Evolutionary conservation across 2,113 vertebrate genomes (phyloP).

Genomic region (Myotis yumanensis): DNA sequence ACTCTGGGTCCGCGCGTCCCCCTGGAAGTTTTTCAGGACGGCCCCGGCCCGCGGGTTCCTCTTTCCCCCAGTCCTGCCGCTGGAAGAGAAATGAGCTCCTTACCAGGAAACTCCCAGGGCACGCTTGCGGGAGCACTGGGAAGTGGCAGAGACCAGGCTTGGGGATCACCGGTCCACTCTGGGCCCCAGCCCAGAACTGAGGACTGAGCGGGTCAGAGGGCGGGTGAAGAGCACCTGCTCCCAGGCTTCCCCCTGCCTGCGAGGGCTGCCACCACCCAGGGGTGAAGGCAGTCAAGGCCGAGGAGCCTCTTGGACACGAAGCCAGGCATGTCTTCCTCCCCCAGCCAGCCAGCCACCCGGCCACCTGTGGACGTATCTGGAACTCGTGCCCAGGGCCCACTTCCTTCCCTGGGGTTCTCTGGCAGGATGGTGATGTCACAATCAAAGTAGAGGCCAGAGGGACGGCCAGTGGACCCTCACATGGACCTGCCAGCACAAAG

Average conservation of each 20-base stretch:
- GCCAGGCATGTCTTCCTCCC: background rate
- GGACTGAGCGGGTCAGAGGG: background rate
- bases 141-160: background rate
- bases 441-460: background rate
- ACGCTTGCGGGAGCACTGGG: background rate
- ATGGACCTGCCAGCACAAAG: background rate
- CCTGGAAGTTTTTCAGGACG: background rate
- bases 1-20: background rate
- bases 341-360: background rate
- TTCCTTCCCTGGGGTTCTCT: background rate
- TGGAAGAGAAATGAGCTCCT: background rate
- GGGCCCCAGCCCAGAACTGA: background rate
- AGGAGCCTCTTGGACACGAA: background rate
- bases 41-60: background rate
- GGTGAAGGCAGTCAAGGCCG: background rate
- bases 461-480: background rate
- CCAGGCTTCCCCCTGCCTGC: background rate
- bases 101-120: background rate
- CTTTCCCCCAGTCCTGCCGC: background rate
- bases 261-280: background rate
- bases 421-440: conserved; percentile 28
- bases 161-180: background rate
- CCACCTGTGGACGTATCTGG: background rate
- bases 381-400: conserved; percentile 3
- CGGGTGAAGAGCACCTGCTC: background rate